Evolutionary conservation across 2,888 invertebrate species (phyloP).

Genomic region (Sycophila texana): DNA sequence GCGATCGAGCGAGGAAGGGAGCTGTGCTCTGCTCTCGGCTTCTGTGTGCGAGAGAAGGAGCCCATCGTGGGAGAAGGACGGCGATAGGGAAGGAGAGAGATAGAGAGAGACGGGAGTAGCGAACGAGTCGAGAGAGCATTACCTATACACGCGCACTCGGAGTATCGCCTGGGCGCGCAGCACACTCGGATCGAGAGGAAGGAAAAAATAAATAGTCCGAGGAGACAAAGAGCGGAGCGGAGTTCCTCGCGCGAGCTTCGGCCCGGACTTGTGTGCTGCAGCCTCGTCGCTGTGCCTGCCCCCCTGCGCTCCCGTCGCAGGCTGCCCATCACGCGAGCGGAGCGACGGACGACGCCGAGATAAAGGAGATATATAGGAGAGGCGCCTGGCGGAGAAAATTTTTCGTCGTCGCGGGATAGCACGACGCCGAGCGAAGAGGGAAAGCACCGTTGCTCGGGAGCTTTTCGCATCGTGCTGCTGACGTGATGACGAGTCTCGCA

Average conservation of each 20-base stretch:
- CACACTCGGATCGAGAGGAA: too few relatives aligned
- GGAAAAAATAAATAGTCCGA: too few relatives aligned
- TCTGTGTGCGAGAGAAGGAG: neutral
- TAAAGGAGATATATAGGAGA: too few relatives aligned
- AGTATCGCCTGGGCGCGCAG: too few relatives aligned
- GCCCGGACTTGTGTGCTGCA: too few relatives aligned
- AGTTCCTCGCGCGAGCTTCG: too few relatives aligned
- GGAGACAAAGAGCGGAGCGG: too few relatives aligned
- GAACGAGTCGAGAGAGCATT: neutral
- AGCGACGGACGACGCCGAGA: too few relatives aligned
- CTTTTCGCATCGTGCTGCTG: constrained; percentile 13
- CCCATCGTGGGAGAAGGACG: constrained; percentile 1
- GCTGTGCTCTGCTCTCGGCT: neutral
- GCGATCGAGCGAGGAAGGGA: neutral
- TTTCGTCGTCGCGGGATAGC: constrained; percentile 18
- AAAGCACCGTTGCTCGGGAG: constrained; percentile 39
- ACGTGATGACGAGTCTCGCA: constrained; percentile 27
- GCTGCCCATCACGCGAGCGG: too few relatives aligned
- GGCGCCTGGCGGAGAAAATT: neutral
- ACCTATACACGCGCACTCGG: too few relatives aligned
- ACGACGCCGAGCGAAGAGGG: neutral
- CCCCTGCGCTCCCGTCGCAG: too few relatives aligned
- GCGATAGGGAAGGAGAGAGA: constrained; percentile 4
- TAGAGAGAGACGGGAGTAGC: neutral
- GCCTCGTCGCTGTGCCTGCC: too few relatives aligned